Evolutionary conservation across 35 echinoderm and acorn worm species (phyloP), one percentile per base, ranked within the genome.

Genomic region (Apostichopus californicus): DNA sequence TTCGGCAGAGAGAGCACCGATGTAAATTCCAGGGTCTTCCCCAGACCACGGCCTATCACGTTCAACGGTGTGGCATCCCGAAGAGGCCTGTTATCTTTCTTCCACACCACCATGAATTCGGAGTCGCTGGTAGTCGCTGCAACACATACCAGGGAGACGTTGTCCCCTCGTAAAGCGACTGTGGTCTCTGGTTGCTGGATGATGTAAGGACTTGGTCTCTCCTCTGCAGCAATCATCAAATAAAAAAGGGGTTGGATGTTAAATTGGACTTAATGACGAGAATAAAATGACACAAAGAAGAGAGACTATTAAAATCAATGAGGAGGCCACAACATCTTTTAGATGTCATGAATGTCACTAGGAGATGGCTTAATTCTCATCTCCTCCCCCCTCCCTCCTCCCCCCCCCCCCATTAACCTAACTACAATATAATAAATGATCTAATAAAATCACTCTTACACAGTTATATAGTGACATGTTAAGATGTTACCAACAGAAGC

Each of bases 71-170:
- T 93, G 14, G 90, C 85, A 73, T 93, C 90, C n/a, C 59, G n/a
- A 56, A 94, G 18, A 78, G 23, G 86, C 56, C 81, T 92, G 59
- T 93, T 92, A 77, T 96, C 95, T 87, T 99, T 99, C 83, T 93
- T 99, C 97, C 97, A 99, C 5, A 91, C 64, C 56, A 99, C 92
- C 7, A 73, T 77, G 64, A 99, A 91, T 8, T 83, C 77, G 1
- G 93, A 71, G 22, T 95, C 93, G 56, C 97, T 96, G 59, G 91
- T 99, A 34, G 93, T 96, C 56, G 93, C 91, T 55, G 97, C 97
- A 0, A 71, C 91, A 68, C 97, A 99, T 6, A 93, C 60, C 88
- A 99, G 56, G 7, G 95, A 87, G 24, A 99, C 97, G 34, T 96
- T 95, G 57, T 94, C 97, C 12, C 95, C 95, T 56, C 89, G 77